Evolutionary conservation across 2,113 vertebrate species (phyloP), one percentile per base, ranked within the genome.

Genomic region (Pleuronectes platessa): DNA sequence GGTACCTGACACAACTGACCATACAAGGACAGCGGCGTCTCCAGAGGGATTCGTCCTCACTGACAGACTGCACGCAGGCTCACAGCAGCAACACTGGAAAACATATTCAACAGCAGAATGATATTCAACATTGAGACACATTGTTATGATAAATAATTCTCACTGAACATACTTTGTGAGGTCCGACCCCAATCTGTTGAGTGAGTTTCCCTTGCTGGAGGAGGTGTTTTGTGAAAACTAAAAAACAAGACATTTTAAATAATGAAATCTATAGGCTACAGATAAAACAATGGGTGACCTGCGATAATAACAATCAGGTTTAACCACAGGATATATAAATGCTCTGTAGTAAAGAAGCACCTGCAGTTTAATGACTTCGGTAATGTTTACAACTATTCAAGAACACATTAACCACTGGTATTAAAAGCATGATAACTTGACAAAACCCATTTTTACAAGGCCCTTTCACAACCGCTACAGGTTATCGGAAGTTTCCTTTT

Each of bases 11-110:
- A 71, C 66, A 62, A 67, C 31, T 20, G 42, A 56, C 84, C 84
- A 70, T 86, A 86, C 37, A 82, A 79, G 84, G 84, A 66, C 35
- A 13, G 26, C 49, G 31, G 47, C 51, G 31, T 54, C 71, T 85
- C 56, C 61, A 40, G 3, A 27, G 18, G 37, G 13, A 18, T 18
- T 18, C 4, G 35, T 74, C 72, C 55, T 49, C 54, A 31, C 53
- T 15, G 49, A 60, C 54, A 23, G 65, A 62, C 24, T 64, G 59
- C 69, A 66, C n/a, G 27, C 61, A 79, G 37, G n/a, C 60, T 18
- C 60, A 17, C 26, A 24, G 23, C 20, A 77, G 47, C 37, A 58
- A 59, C 26, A 20, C 14, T 18, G 3, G 17, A 5, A 59, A 11
- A 54, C 2, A 47, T 37, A 21, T 51, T 62, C 66, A 58, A 23